Percentiles rank a stretch among this genome's conserved stretches.
These are phyloP conservation scores for Scatophagus argus DNA, from an alignment of 2,113 vertebrate genomes.

Conservation along the genomic window DNA sequence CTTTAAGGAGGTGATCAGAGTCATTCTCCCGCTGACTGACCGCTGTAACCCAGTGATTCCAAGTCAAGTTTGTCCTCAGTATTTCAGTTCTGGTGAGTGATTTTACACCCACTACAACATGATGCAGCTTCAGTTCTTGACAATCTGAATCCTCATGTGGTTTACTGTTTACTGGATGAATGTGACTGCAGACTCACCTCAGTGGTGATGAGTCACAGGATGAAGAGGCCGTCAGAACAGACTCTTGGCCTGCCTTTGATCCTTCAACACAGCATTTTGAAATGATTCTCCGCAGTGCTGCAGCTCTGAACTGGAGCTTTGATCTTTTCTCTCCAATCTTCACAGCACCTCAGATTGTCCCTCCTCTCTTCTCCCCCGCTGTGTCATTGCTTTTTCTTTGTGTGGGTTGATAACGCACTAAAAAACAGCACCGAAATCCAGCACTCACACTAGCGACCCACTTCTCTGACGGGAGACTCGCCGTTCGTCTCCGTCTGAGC, in stretches of 20 bases:
- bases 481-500: no score
- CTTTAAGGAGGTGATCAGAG: no score
- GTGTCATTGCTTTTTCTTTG: not conserved
- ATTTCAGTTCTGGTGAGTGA: no score
- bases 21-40: no score
- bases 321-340: not conserved
- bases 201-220: not conserved
- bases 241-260: slow-evolving; percentile 2
- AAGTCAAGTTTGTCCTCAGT: no score
- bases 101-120: no score
- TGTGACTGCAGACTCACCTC: not conserved
- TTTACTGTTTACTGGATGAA: not conserved
- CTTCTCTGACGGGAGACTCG: not conserved
- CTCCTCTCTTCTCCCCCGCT: not conserved
- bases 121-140: no score
- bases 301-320: not conserved
- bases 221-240: not conserved
- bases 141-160: no score
- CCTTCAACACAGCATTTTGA: not conserved
- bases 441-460: not conserved
- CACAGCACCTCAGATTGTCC: not conserved
- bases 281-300: not conserved
- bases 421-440: not conserved
- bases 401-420: not conserved
- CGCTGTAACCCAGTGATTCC: no score